A percentile compares a stretch with the other conserved stretches of the same genome.
phyloP scores from a whole-genome alignment of 2,797 vertebrate species.

The Moxostoma hubbsi region DNA sequence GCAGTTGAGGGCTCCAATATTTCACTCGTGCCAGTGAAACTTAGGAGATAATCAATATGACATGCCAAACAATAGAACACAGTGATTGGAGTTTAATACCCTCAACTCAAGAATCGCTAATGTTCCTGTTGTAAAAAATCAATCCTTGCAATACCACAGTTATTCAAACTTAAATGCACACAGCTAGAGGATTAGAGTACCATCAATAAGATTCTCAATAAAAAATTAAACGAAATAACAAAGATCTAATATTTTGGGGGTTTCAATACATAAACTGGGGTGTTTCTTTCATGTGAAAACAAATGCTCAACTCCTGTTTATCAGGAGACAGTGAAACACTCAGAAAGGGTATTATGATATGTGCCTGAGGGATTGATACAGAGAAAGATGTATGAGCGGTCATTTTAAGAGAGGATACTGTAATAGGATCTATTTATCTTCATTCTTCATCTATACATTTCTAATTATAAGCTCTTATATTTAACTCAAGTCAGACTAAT shows the following conservation, averaged over 20 bases:
- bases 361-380: slow-evolving; percentile 51
- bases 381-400: slow-evolving; percentile 58
- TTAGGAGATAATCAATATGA: slow-evolving; percentile 83
- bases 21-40: slow-evolving; percentile 78
- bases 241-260: not conserved
- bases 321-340: slow-evolving; percentile 12
- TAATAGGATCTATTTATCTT: slow-evolving; percentile 55
- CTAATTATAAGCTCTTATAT: slow-evolving; percentile 42
- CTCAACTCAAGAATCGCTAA: slow-evolving; percentile 78
- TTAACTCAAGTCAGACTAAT: slow-evolving; percentile 25
- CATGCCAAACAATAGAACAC: slow-evolving; percentile 78
- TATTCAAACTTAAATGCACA: slow-evolving; percentile 62
- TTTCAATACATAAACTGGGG: slow-evolving; percentile 36
- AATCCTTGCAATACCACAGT: slow-evolving; percentile 69
- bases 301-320: slow-evolving; percentile 36
- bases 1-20: slow-evolving; percentile 74
- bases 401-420: slow-evolving; percentile 41
- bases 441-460: slow-evolving; percentile 34
- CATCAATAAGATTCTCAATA: slow-evolving; percentile 61
- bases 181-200: slow-evolving; percentile 61
- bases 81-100: slow-evolving; percentile 84
- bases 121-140: slow-evolving; percentile 80
- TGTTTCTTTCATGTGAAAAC: slow-evolving; percentile 27
- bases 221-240: slow-evolving; percentile 28
- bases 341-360: slow-evolving; percentile 41